phyloP scores from a whole-genome alignment of 1,140 invertebrate genomes.

The Agrilus planipennis region DNA sequence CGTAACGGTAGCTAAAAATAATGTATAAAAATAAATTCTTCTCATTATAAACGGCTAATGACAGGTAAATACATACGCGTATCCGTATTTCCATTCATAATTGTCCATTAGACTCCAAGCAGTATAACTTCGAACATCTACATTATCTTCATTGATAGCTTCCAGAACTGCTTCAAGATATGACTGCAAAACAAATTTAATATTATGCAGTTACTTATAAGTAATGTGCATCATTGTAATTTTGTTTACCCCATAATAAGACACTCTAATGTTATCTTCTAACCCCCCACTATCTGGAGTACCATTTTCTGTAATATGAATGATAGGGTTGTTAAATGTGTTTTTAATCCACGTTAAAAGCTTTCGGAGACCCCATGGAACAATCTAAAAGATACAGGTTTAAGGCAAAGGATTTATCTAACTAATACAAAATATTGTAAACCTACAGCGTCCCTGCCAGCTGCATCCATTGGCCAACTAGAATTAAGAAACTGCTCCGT shows the following conservation, averaged over 20 bases:
- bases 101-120: constrained; percentile 72
- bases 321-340: constrained; percentile 48
- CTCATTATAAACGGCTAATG: background rate
- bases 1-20: constrained; percentile 50
- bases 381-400: constrained; percentile 12
- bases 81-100: constrained; percentile 60
- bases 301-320: constrained; percentile 68
- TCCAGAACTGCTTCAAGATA: constrained; percentile 53
- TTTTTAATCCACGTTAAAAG: constrained; percentile 46
- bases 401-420: background rate
- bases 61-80: constrained; percentile 43
- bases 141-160: constrained; percentile 51
- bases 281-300: constrained; percentile 37
- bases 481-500: background rate
- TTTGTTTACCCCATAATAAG: no score
- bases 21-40: background rate
- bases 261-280: no score
- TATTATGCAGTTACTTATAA: no score
- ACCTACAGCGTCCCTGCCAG: background rate
- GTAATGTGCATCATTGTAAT: no score
- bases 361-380: constrained; percentile 41
- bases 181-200: constrained; percentile 15
- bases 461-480: background rate
- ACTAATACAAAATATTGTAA: background rate
- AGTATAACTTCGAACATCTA: constrained; percentile 59